Evolutionary conservation across 2,797 vertebrate genomes (phyloP).

Genomic region (Tamandua tetradactyla): DNA sequence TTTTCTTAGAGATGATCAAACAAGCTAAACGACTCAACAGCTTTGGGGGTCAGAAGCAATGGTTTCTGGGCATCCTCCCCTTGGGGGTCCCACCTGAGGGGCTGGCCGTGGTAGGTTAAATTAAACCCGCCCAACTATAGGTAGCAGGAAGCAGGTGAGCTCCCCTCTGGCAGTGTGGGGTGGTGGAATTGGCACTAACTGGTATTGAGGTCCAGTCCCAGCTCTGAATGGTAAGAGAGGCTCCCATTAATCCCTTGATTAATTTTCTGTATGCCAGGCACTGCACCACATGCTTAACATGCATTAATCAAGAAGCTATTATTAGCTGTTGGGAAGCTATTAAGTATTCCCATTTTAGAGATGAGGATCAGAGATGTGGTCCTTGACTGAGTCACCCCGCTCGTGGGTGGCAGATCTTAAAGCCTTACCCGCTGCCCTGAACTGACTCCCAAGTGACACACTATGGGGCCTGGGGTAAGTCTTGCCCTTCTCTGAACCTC

Average conservation of each 20-base stretch:
- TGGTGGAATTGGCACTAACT: background rate
- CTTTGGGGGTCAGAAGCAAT: background rate
- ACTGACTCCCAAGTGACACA: background rate
- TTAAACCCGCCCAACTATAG: background rate
- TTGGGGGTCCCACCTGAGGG: background rate
- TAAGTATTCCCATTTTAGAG: background rate
- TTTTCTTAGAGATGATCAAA: background rate
- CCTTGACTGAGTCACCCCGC: background rate
- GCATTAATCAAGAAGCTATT: background rate
- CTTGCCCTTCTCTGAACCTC: background rate
- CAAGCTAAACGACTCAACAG: background rate
- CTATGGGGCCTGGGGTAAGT: background rate
- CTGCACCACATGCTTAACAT: rapidly evolving
- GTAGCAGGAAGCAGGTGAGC: background rate
- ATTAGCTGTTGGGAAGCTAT: background rate
- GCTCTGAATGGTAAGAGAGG: background rate
- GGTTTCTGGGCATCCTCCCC: background rate
- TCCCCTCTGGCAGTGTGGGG: background rate
- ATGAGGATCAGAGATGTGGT: background rate
- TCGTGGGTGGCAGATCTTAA: background rate
- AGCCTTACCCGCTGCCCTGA: background rate
- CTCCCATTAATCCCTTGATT: background rate
- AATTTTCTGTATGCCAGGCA: too few species aligned
- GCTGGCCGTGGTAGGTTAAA: background rate
- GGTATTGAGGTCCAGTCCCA: background rate